Evolutionary conservation across 2,888 invertebrate species (phyloP).

Genomic region (Baccha elongata): DNA sequence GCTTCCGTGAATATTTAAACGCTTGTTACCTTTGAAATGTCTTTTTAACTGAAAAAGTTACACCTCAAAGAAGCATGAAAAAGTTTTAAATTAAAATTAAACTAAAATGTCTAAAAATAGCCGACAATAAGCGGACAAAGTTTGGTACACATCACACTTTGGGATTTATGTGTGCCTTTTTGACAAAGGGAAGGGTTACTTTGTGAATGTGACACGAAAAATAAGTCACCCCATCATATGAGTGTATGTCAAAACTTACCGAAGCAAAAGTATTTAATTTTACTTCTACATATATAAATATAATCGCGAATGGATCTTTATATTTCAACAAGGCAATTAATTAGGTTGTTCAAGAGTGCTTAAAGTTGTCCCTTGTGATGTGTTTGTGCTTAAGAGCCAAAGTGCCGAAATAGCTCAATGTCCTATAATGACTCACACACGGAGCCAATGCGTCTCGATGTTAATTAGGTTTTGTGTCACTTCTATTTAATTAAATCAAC

Average conservation of each 20-base stretch:
- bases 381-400: background rate
- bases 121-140: background rate
- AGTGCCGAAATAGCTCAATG: slow-evolving; percentile 31
- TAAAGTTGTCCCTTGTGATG: slow-evolving; percentile 19
- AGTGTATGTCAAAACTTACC: background rate
- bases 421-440: slow-evolving; percentile 68
- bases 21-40: slow-evolving; percentile 23
- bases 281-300: slow-evolving; percentile 17
- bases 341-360: slow-evolving; percentile 47
- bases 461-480: slow-evolving; percentile 65
- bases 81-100: background rate
- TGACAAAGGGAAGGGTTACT: slow-evolving; percentile 41
- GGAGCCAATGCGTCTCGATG: slow-evolving; percentile 49
- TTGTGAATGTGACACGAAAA: slow-evolving; percentile 22
- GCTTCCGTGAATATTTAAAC: slow-evolving; percentile 7
- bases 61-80: slow-evolving; percentile 2
- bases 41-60: slow-evolving; percentile 13
- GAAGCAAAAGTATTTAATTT: slow-evolving; percentile 39
- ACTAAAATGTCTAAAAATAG: slow-evolving; percentile 34
- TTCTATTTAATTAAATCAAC: slow-evolving; percentile 72
- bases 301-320: slow-evolving; percentile 38
- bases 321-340: slow-evolving; percentile 64
- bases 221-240: slow-evolving; percentile 10
- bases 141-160: slow-evolving; percentile 9
- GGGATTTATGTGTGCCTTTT: slow-evolving; percentile 4